Percentiles rank a stretch among this genome's conserved stretches.
Evolutionary conservation across 2,113 vertebrate species (phyloP).

Genomic region (Tyto alba): DNA sequence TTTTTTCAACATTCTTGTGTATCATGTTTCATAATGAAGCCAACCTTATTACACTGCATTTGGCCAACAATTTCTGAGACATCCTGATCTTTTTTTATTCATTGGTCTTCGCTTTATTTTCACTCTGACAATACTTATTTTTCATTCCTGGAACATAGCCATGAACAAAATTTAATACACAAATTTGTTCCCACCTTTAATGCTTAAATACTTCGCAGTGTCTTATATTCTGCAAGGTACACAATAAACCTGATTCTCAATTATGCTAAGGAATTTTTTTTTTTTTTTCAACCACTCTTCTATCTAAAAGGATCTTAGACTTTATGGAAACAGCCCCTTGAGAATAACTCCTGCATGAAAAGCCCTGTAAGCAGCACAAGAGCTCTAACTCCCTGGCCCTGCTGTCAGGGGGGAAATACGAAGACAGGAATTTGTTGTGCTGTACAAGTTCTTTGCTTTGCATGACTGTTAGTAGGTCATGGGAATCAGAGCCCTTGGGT

Average conservation of each 20-base stretch:
- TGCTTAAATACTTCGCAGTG: background rate
- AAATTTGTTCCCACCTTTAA: background rate
- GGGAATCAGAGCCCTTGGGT: background rate
- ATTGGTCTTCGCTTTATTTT: conserved; percentile 9
- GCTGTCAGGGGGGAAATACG: background rate
- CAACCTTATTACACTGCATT: background rate
- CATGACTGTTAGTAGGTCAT: background rate
- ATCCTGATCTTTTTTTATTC: background rate
- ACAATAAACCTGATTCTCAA: background rate
- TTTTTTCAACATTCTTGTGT: background rate
- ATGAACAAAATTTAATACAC: background rate
- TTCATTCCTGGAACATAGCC: background rate
- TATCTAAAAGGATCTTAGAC: background rate
- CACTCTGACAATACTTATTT: background rate
- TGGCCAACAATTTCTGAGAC: background rate
- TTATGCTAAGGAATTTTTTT: background rate
- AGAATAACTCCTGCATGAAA: background rate
- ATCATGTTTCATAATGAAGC: background rate
- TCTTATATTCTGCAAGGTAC: background rate
- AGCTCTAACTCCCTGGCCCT: background rate
- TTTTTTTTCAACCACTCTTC: background rate
- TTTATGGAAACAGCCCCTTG: background rate
- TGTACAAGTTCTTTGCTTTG: background rate
- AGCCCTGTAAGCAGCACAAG: background rate
- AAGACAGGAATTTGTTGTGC: background rate